Evolutionary conservation across 2,113 vertebrate genomes (phyloP), one percentile per base, ranked within the genome.

Genomic region (Istiophorus platypterus): DNA sequence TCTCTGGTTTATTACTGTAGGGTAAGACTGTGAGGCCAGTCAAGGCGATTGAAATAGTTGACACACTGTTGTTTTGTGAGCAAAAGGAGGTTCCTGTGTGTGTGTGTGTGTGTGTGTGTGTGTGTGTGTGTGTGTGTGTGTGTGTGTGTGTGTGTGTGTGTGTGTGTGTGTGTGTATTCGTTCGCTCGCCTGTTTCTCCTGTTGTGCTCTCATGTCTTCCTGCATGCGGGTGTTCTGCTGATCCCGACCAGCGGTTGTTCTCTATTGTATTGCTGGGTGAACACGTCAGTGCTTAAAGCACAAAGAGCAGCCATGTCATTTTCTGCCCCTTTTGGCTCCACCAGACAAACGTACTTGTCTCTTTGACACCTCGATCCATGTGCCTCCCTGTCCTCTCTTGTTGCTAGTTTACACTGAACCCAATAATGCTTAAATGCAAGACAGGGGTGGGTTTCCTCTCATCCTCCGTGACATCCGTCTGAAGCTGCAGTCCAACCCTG

Each of bases 251-350:
- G 58, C 11, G 14, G 42, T 39, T 34, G 39, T 76, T 76, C 63
- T 56, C 77, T 26, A 27, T 83, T 90, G 65, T 86, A 62, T 72
- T 27, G 13, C 72, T 62, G 7, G 11, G 68, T 26, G 58, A 79
- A 67, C 64, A 39, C 51, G 7, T 85, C 82, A 77, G 39, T 37
- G n/a, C n/a, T 76, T 74, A 67, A 72, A 68, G 80, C 80, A 80
- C 49, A 86, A 58, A 76, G 61, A 62, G 82, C 86, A 78, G 78
- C 74, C 57, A 42, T 87, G 80, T 72, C 62, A 74, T 68, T 69
- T 85, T 72, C 49, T 66, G 42, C 72, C 74, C 49, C 64, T 66
- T 85, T 81, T 78, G 59, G 51, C 69, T 85, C 69, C 59, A 56
- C 3, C 66, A 82, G 42, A 77, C 57, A 58, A 71, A 85, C 47